Conservation (phyloP, 53 echinoderm and acorn worm species). For the Echinometra lucunter region DNA sequence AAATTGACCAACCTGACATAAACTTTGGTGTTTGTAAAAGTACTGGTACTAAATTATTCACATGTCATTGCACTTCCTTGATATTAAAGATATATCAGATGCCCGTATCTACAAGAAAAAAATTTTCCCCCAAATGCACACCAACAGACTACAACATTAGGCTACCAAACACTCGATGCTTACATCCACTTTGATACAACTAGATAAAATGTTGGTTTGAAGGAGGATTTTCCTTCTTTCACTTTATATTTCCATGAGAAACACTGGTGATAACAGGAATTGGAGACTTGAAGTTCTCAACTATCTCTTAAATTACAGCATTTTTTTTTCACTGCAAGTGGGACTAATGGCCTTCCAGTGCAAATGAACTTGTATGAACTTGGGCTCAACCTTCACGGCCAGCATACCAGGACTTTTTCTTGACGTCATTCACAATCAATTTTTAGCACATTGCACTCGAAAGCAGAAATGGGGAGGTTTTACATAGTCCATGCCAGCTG, state of each 20-base stretch:
- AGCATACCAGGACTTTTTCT: background rate
- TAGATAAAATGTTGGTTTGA: no score
- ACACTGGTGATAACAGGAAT: background rate
- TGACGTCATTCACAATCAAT: conserved; percentile 51
- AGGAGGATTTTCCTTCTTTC: background rate
- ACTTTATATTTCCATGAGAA: background rate
- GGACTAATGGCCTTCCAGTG: background rate
- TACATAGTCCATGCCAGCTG: background rate
- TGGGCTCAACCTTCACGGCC: background rate
- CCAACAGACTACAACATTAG: background rate
- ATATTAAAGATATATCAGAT: no score
- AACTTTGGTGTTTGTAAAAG: no score
- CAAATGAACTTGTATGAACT: conserved; percentile 11
- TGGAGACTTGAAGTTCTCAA: background rate
- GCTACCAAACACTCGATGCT: background rate
- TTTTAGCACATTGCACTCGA: conserved; percentile 20
- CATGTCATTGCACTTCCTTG: no score
- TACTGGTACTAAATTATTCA: no score
- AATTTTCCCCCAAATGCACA: no score
- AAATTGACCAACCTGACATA: no score
- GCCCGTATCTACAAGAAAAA: no score
- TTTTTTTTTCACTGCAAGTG: background rate
- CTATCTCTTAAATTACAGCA: background rate
- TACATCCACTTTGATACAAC: background rate
- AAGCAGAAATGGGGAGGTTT: background rate